Evolutionary conservation across 1,140 invertebrate species (phyloP).

Genomic region (Papilio helenus): DNA sequence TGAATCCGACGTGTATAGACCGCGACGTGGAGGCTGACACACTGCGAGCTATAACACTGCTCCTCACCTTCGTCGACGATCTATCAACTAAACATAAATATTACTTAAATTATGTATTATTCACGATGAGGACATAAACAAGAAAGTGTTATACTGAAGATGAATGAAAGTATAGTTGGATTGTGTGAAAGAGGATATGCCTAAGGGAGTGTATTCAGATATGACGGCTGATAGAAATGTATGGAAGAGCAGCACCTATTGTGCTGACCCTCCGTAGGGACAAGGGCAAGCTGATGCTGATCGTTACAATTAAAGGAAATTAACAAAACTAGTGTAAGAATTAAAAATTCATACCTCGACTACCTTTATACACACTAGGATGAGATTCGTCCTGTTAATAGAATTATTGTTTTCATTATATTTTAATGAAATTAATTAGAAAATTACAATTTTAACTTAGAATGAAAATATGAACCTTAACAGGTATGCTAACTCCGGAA

Average conservation of each 20-base stretch:
- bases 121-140: too few species aligned
- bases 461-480: neutral
- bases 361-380: constrained; percentile 51
- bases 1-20: constrained; percentile 65
- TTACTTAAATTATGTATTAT: constrained; percentile 22
- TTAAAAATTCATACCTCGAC: constrained; percentile 32
- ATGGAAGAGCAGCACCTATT: too few species aligned
- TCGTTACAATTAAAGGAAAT: too few species aligned
- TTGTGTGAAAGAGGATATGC: too few species aligned
- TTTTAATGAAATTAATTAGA: neutral
- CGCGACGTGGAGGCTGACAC: constrained; percentile 67
- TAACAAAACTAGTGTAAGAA: too few species aligned
- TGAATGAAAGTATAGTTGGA: too few species aligned
- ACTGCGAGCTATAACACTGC: constrained; percentile 59
- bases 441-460: neutral
- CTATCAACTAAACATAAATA: constrained; percentile 52
- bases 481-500: constrained; percentile 6
- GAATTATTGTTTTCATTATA: neutral
- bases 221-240: too few species aligned
- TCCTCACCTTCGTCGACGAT: constrained; percentile 53
- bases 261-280: too few species aligned
- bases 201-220: too few species aligned
- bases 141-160: too few species aligned
- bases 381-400: constrained; percentile 52
- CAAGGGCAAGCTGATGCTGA: too few species aligned